phyloP scores from a whole-genome alignment of 1,140 invertebrate genomes.

The Megathymus violae region DNA sequence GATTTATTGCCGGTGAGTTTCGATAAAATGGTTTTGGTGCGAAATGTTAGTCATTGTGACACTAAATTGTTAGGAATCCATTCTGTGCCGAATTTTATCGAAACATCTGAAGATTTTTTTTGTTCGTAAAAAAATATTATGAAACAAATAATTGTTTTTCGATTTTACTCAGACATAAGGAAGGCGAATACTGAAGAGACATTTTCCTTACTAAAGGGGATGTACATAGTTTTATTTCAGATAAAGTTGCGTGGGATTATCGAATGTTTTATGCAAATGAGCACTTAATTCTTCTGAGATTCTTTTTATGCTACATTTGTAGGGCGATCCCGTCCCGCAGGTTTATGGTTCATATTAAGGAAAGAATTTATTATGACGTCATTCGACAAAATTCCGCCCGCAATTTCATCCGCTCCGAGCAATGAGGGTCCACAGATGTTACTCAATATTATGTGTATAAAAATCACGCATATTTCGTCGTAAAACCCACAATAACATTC shows the following conservation, averaged over 20 bases:
- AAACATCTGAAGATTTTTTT: no score
- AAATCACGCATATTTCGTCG: constrained; percentile 49
- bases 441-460: constrained; percentile 45
- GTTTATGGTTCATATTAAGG: constrained; percentile 61
- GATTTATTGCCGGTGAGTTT: no score
- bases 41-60: background rate
- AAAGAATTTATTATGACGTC: constrained; percentile 59
- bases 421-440: constrained; percentile 60
- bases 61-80: no score
- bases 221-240: constrained; percentile 8
- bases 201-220: constrained; percentile 5
- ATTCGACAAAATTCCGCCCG: constrained; percentile 55
- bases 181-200: background rate
- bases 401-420: constrained; percentile 49
- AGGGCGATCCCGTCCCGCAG: constrained; percentile 32
- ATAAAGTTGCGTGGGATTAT: constrained; percentile 16
- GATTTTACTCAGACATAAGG: background rate
- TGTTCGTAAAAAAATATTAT: no score
- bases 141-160: no score
- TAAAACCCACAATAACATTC: constrained; percentile 47
- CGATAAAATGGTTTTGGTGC: background rate
- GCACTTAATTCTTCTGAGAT: constrained; percentile 44
- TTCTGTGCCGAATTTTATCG: no score
- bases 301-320: constrained; percentile 46
- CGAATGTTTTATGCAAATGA: constrained; percentile 44